Conservation (phyloP, 2,113 vertebrate genomes). For the Blennius ocellaris region DNA sequence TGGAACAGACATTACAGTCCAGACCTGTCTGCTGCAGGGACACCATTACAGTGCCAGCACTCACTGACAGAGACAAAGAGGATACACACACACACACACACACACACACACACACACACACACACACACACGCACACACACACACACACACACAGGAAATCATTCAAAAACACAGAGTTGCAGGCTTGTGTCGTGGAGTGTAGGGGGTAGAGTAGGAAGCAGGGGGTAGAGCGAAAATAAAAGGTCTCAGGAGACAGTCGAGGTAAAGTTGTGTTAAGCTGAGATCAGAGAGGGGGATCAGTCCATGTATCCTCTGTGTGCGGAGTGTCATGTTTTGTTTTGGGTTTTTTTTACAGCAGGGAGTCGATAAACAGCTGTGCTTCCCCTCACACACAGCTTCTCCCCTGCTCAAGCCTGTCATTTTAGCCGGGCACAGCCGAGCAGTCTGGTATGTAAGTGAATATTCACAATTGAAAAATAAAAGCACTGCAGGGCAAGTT, state of each 20-base stretch:
- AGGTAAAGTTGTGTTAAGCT: conserved; percentile 67
- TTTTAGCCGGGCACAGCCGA: conserved; percentile 6
- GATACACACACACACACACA: neutral
- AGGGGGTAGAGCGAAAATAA: conserved; percentile 8
- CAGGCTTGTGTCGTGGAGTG: neutral
- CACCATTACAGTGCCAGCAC: conserved; percentile 25
- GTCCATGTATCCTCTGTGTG: conserved; percentile 50
- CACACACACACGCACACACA: too few relatives aligned
- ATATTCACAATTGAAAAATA: neutral
- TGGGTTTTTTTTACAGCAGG: conserved; percentile 41
- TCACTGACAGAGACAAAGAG: conserved; percentile 27
- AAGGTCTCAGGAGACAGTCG: conserved; percentile 43
- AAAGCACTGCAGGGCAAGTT: neutral
- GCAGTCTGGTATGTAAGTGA: neutral
- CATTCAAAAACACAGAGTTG: conserved; percentile 23
- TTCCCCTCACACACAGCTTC: neutral
- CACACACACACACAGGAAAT: conserved; percentile 4
- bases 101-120: too few relatives aligned
- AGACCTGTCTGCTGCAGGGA: conserved; percentile 34
- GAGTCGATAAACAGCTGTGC: conserved; percentile 50
- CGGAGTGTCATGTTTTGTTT: conserved; percentile 27
- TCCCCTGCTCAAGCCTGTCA: neutral
- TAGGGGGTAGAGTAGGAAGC: neutral
- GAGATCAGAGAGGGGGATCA: conserved; percentile 67
- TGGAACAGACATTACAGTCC: conserved; percentile 30